phyloP scores from a whole-genome alignment of 1,140 invertebrate genomes.

The Homarus americanus region DNA sequence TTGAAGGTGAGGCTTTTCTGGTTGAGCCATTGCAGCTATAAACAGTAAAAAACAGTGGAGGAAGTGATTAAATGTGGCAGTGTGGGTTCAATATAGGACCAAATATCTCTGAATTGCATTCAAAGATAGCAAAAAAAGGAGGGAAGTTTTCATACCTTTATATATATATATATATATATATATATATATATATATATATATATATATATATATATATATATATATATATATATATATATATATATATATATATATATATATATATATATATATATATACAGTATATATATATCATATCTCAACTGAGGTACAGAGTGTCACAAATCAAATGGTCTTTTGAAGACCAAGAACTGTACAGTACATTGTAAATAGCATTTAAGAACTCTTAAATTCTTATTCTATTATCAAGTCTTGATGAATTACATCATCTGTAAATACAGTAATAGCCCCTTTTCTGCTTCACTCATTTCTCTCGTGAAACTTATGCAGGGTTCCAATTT shows the following conservation, averaged over 20 bases:
- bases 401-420: too few relatives aligned
- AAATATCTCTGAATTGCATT: slow-evolving; percentile 9
- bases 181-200: too few relatives aligned
- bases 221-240: too few relatives aligned
- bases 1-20: not conserved
- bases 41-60: not conserved
- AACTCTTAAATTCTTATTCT: not conserved
- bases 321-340: not conserved
- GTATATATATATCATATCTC: too few relatives aligned
- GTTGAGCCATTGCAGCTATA: not conserved
- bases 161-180: too few relatives aligned
- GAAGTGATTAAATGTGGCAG: not conserved
- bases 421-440: too few relatives aligned
- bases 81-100: not conserved
- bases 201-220: too few relatives aligned
- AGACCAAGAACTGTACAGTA: not conserved
- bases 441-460: too few relatives aligned
- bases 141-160: not conserved
- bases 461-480: too few relatives aligned
- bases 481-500: too few relatives aligned
- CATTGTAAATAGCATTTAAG: not conserved
- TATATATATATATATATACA: too few relatives aligned
- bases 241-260: too few relatives aligned
- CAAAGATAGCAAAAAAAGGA: not conserved
- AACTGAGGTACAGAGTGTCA: not conserved